Evolutionary conservation across 2,888 invertebrate genomes (phyloP), one percentile per base, ranked within the genome.

Genomic region (Campoplex capitator): DNA sequence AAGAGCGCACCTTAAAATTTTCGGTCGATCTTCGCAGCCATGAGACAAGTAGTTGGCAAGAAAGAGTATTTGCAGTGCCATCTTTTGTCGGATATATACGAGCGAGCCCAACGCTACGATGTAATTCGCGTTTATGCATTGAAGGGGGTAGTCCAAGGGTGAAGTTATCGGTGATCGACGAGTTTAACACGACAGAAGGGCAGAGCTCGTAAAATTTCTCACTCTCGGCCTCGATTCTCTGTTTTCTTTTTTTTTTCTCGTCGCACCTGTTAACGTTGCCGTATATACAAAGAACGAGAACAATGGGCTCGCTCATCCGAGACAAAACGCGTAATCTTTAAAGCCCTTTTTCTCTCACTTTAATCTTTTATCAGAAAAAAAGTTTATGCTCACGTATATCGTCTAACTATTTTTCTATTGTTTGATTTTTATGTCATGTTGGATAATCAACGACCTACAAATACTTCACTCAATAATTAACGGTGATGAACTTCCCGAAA

Each of bases 121-220:
- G 68, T 38, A n/a, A 48, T 54, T 62, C 45, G 58, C 32, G 68
- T 62, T 68, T 42, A 80, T 73, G 71, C 56, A 73, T 73, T 54
- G 62, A 68, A 74, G 38, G 18, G 28, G 58, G 3, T 68, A 13
- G 56, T 56, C 35, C 68, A 68, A 38, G 56, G 58, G n/a, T 28
- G 18, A 85, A 82, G 58, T 83, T 85, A 78, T 87, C 65, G 74
- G 54, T 78, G 78, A 76, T 85, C 78, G 58, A 85, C 68, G 86
- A 81, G 48, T 85, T 45, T 45, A 65, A 67, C 76, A 73, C 80
- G 68, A 38, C 38, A 6, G 38, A 38, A 38, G 45, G 38, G n/a
- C 38, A 42, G 13, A 32, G 8, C 28, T 38, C 75, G 32, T 45
- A 78, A 78, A 81, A 79, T 23, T 83, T 84, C 38, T 73, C 48